Evolutionary conservation across 1,140 invertebrate genomes (phyloP), one percentile per base, ranked within the genome.

Genomic region (Caerostris extrusa): DNA sequence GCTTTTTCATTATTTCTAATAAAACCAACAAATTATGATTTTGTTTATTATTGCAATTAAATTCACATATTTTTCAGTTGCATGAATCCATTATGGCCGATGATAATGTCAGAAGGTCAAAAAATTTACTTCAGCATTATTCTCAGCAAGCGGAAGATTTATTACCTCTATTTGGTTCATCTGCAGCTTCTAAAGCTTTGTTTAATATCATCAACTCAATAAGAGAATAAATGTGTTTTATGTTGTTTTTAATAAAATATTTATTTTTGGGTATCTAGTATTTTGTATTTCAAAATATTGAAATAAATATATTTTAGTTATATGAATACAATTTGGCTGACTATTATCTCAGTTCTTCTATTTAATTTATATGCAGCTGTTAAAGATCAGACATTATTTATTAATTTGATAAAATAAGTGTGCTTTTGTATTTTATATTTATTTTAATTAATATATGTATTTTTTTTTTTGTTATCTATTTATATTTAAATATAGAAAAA

Each of bases 51-150:
- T n/a, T 90, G 57, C 81, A 67, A 19, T 56, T 57, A 50, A 58
- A 50, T 82, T 61, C 95, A 98, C 98, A 96, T 94, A 94, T 94
- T 95, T 94, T 95, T 94, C 94, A 97, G 96, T 96, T 98, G 91
- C 97, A 98, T 95, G 96, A 97, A 6, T 97, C 97, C 69, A 94
- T 98, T 2, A 96, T 96, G 14, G 96, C 95, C 94, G 98, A 98
- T 34, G 97, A 97, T 17, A 98, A 97, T 71, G 96, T 98, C 85
- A 97, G 97, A 95, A 96, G 97, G 95, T 98, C 98, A 7, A 97
- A 97, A 96, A 96, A 97, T 69, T 95, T 98, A 60, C 98, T 98
- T 95, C 96, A 97, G 69, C 97, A 98, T 95, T 98, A 98, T 96
- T 98, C 98, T 17, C 96, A 97, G 34, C 96, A 97, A 95, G 98